Evolutionary conservation across 2,888 invertebrate species (phyloP), one percentile per base, ranked within the genome.

Genomic region (Netelia virgata): DNA sequence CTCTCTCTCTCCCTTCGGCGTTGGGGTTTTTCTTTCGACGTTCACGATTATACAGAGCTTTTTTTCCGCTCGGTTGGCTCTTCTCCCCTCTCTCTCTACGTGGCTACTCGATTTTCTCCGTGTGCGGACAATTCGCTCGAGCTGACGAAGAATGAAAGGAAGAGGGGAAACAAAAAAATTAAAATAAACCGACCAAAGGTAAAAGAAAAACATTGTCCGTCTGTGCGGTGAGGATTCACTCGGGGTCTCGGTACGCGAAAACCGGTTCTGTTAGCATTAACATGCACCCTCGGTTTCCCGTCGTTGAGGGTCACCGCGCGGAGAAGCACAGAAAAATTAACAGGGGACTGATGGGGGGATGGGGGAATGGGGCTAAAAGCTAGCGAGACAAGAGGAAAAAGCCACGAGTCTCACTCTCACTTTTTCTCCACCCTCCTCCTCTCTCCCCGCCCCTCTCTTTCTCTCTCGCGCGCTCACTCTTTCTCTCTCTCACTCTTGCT

Each of bases 231-330:
- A 79, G 79, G 75, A 82, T 85, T 82, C 82, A 75, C 75, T 78
- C 23, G 53, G 61, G 23, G 66, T 8, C 50, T 75, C 41, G 73
- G 68, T 68, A 57, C 36, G 83, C 63, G 64, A 83, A 87, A 85
- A 86, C 84, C 86, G 82, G 86, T 82, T 77, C 83, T 81, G 86
- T 86, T 85, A 85, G 69, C 87, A 86, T 87, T 87, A 88, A 83
- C 87, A 88, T 88, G 86, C 87, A 88, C 87, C 87, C 88, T 83
- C 84, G 63, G 69, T 81, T 87, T 79, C 63, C 63, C 79, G 63
- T 43, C 79, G 85, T 57, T 59, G 43, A 63, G 69, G 69, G 64
- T 43, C 20, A 23, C 20, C 18, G 20, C 11, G 16, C 28, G 68
- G 41, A 16, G 59, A 64, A 74, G 76, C 70, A 74, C 53, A 75